Conservation (phyloP, 64 coral and sea anemone species). For the Pachyseris speciosa region DNA sequence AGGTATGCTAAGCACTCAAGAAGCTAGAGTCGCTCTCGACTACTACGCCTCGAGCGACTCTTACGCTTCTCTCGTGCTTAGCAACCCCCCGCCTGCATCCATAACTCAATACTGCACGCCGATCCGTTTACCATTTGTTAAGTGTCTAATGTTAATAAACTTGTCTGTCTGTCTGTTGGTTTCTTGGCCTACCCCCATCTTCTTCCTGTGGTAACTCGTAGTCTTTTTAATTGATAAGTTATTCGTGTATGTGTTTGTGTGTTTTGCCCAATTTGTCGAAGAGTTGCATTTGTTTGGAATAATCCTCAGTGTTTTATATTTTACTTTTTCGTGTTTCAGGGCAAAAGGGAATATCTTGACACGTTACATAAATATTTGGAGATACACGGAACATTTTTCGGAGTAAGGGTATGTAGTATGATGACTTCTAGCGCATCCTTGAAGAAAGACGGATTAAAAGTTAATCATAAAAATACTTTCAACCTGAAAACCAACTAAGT, state of each 20-base stretch:
- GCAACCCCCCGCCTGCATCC: no score
- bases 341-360: constrained; percentile 68
- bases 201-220: no score
- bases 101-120: no score
- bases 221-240: no score
- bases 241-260: not conserved
- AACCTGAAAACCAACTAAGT: not conserved
- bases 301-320: not conserved
- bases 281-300: not conserved
- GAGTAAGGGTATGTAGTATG: not conserved
- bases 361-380: constrained; percentile 76
- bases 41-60: no score
- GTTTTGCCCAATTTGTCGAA: not conserved
- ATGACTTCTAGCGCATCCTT: not conserved
- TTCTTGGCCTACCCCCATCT: no score
- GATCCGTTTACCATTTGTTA: no score
- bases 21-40: no score
- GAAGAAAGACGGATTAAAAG: not conserved
- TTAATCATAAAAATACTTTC: not conserved
- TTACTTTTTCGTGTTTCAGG: constrained; percentile 6
- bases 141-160: no score
- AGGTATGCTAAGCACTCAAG: no score
- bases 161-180: no score
- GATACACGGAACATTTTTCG: constrained; percentile 73
- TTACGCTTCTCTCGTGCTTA: no score